A percentile compares a stretch with the other conserved stretches of the same genome.
These are phyloP conservation scores for Harpagoxenus sublaevis DNA, from an alignment of 2,888 invertebrate genomes.

Conservation along the genomic window DNA sequence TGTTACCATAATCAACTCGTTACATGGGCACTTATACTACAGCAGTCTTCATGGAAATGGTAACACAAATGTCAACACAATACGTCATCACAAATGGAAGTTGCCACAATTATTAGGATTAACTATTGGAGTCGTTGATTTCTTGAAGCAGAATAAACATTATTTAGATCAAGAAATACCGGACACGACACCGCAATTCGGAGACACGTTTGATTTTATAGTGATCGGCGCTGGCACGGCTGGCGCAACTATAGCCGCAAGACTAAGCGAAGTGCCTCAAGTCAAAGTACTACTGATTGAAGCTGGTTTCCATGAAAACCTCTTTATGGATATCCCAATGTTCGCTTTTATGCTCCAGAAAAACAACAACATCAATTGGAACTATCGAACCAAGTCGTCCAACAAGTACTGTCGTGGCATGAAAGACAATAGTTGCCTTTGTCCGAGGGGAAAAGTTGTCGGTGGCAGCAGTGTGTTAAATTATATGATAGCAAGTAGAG, in stretches of 20 bases:
- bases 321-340: slow-evolving; percentile 92
- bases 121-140: neutral
- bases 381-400: slow-evolving; percentile 93
- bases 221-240: slow-evolving; percentile 94
- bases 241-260: slow-evolving; percentile 92
- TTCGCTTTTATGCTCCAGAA: slow-evolving; percentile 91
- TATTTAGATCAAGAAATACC: slow-evolving; percentile 61
- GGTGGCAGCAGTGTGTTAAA: slow-evolving; percentile 94
- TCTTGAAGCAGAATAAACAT: neutral
- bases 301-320: slow-evolving; percentile 91
- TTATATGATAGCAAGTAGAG: slow-evolving; percentile 93
- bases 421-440: slow-evolving; percentile 81
- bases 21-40: too few species aligned
- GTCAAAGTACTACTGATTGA: slow-evolving; percentile 91
- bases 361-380: slow-evolving; percentile 91
- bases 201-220: slow-evolving; percentile 90
- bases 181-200: slow-evolving; percentile 84
- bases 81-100: neutral
- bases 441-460: slow-evolving; percentile 90
- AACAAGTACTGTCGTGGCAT: slow-evolving; percentile 89
- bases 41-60: neutral
- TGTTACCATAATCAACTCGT: neutral
- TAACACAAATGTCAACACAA: neutral
- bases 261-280: slow-evolving; percentile 90
- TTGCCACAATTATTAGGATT: neutral